phyloP scores from a whole-genome alignment of 2,888 invertebrate genomes.

The Neoascia interrupta region DNA sequence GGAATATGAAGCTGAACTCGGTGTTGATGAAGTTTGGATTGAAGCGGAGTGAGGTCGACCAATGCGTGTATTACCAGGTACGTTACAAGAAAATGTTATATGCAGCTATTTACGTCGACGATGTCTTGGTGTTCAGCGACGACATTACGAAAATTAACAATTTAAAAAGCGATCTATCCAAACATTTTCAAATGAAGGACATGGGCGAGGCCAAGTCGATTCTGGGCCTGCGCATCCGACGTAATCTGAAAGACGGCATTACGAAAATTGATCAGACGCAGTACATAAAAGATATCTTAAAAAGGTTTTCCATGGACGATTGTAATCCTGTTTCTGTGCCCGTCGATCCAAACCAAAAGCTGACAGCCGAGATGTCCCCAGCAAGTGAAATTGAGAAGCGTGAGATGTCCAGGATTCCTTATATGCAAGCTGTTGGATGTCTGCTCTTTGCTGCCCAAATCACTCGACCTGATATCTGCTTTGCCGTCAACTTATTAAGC shows the following conservation, averaged over 20 bases:
- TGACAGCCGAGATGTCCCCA: conserved; percentile 1
- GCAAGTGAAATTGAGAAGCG: not conserved
- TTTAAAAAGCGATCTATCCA: no score
- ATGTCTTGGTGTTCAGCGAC: not conserved
- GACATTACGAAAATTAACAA: no score
- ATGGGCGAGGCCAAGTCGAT: conserved; percentile 42
- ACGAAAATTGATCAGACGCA: conserved; percentile 46
- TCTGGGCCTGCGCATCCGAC: conserved; percentile 9
- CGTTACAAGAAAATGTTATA: conserved; percentile 23
- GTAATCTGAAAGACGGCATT: not conserved
- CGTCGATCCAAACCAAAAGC: conserved; percentile 20
- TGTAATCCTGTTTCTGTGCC: conserved; percentile 13
- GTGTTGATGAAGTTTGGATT: conserved; percentile 15
- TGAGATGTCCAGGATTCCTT: not conserved
- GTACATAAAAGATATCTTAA: conserved; percentile 38
- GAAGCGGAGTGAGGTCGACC: not conserved
- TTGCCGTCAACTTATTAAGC: not conserved
- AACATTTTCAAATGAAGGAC: conserved; percentile 42
- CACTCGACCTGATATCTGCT: conserved; percentile 6
- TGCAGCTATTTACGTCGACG: conserved; percentile 15
- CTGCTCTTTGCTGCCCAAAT: conserved; percentile 10
- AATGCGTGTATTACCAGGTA: not conserved
- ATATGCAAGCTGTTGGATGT: not conserved
- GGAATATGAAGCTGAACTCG: not conserved
- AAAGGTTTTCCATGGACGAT: conserved; percentile 23